A percentile compares a stretch with the other conserved stretches of the same genome.
phyloP scores from a whole-genome alignment of 2,888 invertebrate genomes.

The Salticus scenicus region DNA sequence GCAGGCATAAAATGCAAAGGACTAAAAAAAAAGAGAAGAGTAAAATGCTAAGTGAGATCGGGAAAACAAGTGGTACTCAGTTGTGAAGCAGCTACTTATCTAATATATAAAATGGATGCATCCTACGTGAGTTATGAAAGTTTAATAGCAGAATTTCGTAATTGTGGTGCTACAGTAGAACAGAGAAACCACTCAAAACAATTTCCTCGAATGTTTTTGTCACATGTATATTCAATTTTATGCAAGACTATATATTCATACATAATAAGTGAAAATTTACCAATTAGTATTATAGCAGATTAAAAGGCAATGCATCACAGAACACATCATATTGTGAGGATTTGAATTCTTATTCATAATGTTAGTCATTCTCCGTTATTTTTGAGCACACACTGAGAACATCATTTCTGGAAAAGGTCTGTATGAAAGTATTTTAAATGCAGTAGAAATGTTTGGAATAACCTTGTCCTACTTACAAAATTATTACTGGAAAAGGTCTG shows the following conservation, averaged over 20 bases:
- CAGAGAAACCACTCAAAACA: constrained; percentile 14
- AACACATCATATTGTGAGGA: background rate
- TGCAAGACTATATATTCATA: background rate
- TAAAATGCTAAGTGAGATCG: too few relatives aligned
- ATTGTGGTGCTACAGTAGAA: background rate
- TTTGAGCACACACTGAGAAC: background rate
- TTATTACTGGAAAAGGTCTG: background rate
- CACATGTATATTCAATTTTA: background rate
- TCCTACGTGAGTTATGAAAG: too few relatives aligned
- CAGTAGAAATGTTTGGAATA: background rate
- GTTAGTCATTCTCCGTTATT: background rate
- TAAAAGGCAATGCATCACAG: too few relatives aligned
- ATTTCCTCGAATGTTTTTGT: background rate
- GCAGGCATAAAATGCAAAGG: too few relatives aligned
- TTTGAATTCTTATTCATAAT: background rate
- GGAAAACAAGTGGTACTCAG: too few relatives aligned
- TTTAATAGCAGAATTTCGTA: too few relatives aligned
- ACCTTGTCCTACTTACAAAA: too few relatives aligned
- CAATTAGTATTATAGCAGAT: too few relatives aligned
- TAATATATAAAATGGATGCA: too few relatives aligned
- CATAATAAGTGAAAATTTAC: too few relatives aligned
- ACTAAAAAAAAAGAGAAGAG: too few relatives aligned
- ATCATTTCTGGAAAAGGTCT: constrained; percentile 2
- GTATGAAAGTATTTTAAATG: constrained; percentile 1
- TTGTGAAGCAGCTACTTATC: too few relatives aligned